A percentile compares a stretch with the other conserved stretches of the same genome.
Conservation (phyloP, 2,888 invertebrate species). For the Heliconius charithonia region DNA sequence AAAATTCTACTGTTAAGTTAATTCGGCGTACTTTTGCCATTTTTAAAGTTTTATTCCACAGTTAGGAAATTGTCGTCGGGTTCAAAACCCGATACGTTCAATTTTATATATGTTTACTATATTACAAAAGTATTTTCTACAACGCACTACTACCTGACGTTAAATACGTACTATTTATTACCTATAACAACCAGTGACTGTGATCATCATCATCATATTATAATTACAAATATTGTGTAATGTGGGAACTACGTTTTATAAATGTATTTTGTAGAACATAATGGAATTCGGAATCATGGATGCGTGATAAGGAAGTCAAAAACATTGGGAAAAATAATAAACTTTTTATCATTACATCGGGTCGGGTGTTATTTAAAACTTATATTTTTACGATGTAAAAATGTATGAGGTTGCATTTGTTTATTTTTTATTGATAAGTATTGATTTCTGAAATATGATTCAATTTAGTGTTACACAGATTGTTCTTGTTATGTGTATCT, state of each 20-base stretch:
- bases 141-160: not conserved
- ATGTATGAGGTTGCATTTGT: not conserved
- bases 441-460: not conserved
- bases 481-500: not conserved
- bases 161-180: conserved; percentile 15
- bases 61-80: too few relatives aligned
- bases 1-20: not conserved
- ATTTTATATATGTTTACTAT: too few relatives aligned
- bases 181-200: not conserved
- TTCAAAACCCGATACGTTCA: too few relatives aligned
- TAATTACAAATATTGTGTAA: conserved; percentile 23
- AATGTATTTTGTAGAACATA: conserved; percentile 8
- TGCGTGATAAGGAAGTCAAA: conserved; percentile 15
- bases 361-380: not conserved
- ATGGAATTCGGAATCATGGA: conserved; percentile 10
- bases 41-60: too few relatives aligned
- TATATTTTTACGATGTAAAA: not conserved
- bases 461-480: not conserved
- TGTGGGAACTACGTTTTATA: conserved; percentile 26
- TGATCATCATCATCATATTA: not conserved
- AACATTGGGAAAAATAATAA: not conserved
- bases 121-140: too few relatives aligned
- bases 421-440: not conserved
- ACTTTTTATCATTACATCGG: not conserved
- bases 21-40: not conserved